phyloP scores from a whole-genome alignment of 2,797 vertebrate species.

The Lates japonicus region DNA sequence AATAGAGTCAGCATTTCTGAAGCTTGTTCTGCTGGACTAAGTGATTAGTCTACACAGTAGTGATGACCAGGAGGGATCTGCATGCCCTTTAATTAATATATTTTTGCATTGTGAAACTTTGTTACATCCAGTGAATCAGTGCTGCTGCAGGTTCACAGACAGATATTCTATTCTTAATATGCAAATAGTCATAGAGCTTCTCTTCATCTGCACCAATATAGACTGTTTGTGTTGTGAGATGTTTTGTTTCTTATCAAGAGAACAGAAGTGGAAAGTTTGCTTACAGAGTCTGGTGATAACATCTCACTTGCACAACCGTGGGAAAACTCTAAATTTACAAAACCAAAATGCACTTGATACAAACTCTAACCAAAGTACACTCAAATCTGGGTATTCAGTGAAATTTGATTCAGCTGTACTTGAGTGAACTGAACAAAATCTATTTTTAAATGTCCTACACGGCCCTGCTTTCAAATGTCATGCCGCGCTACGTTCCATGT shows the following conservation, averaged over 20 bases:
- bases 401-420: slow-evolving; percentile 30
- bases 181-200: slow-evolving; percentile 62
- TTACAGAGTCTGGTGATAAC: slow-evolving; percentile 37
- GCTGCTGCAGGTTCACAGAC: slow-evolving; percentile 57
- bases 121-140: slow-evolving; percentile 60
- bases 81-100: slow-evolving; percentile 59
- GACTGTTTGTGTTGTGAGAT: slow-evolving; percentile 51
- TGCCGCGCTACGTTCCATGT: not conserved
- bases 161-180: slow-evolving; percentile 72
- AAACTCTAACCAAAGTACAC: slow-evolving; percentile 17
- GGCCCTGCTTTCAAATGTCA: slow-evolving; percentile 11
- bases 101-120: slow-evolving; percentile 44
- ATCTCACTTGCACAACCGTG: slow-evolving; percentile 34
- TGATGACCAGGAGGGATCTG: slow-evolving; percentile 55
- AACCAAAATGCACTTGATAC: slow-evolving; percentile 24
- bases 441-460: not conserved
- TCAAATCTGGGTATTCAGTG: slow-evolving; percentile 13
- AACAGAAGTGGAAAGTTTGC: slow-evolving; percentile 56
- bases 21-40: slow-evolving; percentile 46
- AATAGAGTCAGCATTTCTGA: slow-evolving; percentile 51
- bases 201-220: slow-evolving; percentile 59
- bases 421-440: slow-evolving; percentile 10
- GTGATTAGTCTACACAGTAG: slow-evolving; percentile 53
- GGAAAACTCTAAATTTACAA: slow-evolving; percentile 50
- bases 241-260: slow-evolving; percentile 63